phyloP scores from a whole-genome alignment of 2,888 invertebrate genomes.

The Euspilapteryx auroguttella region DNA sequence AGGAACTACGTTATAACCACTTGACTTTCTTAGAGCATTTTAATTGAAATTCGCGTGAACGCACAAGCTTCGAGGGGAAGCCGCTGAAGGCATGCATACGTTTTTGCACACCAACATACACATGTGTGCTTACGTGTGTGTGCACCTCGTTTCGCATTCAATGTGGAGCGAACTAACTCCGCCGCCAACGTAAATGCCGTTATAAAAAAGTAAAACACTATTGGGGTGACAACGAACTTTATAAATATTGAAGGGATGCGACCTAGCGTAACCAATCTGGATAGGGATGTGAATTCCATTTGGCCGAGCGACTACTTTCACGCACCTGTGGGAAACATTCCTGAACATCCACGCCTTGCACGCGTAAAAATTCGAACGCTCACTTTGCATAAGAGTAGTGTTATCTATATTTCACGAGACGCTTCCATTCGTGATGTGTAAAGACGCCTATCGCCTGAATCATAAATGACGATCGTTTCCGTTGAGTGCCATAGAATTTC shows the following conservation, averaged over 20 bases:
- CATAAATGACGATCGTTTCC: conserved; percentile 45
- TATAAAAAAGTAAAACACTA: conserved; percentile 34
- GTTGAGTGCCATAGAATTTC: conserved; percentile 26
- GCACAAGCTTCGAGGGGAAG: background rate
- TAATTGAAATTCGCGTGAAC: background rate
- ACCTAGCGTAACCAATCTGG: conserved; percentile 46
- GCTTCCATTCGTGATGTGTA: conserved; percentile 26
- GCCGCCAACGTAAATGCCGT: conserved; percentile 20
- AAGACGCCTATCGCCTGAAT: conserved; percentile 43
- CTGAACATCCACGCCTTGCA: conserved; percentile 26
- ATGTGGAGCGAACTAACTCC: background rate
- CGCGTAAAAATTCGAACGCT: conserved; percentile 34
- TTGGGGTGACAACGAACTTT: conserved; percentile 33
- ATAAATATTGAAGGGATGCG: conserved; percentile 49
- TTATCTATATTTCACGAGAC: conserved; percentile 41
- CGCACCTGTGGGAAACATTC: conserved; percentile 33
- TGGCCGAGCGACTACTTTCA: conserved; percentile 23
- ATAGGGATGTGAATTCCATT: conserved; percentile 35
- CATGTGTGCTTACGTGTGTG: no score
- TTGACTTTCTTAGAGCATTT: background rate
- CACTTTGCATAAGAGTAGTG: conserved; percentile 41
- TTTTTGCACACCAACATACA: no score
- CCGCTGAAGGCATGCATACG: background rate
- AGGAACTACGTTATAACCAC: background rate
- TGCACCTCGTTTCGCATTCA: no score